These are phyloP conservation scores for Python bivittatus DNA, from an alignment of 2,113 vertebrate species.

Conservation along the genomic window DNA sequence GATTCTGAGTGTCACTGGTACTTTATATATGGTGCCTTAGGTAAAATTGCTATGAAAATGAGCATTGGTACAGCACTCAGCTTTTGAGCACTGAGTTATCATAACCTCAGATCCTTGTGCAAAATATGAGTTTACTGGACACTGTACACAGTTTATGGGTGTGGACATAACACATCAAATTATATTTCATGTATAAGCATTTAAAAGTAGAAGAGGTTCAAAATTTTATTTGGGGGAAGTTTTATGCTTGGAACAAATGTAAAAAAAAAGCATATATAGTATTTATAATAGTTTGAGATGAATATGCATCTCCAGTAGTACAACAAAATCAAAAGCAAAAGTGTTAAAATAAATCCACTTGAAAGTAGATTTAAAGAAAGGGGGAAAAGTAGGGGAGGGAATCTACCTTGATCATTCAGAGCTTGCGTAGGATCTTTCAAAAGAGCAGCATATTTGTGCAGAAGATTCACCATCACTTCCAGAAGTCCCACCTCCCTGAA, in stretches of 20 bases:
- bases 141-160: background rate
- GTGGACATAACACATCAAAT: background rate
- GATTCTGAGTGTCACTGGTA: background rate
- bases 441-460: conserved; percentile 98
- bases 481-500: conserved; percentile 96
- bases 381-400: too few species aligned
- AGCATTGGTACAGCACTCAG: background rate
- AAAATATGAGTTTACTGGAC: background rate
- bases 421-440: conserved; percentile 91
- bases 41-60: background rate
- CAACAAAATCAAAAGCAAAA: background rate
- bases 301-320: background rate
- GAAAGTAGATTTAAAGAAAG: background rate
- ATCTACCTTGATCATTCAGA: conserved; percentile 86
- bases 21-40: background rate
- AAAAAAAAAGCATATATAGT: background rate
- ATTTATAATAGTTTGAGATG: background rate
- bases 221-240: background rate
- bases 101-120: background rate
- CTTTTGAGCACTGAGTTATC: background rate
- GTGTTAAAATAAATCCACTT: background rate
- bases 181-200: background rate
- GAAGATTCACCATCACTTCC: conserved; percentile 96
- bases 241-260: background rate
- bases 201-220: background rate